Base-by-base conservation (phyloP, 2,888 invertebrate genomes). In the Noctua janthina region DNA sequence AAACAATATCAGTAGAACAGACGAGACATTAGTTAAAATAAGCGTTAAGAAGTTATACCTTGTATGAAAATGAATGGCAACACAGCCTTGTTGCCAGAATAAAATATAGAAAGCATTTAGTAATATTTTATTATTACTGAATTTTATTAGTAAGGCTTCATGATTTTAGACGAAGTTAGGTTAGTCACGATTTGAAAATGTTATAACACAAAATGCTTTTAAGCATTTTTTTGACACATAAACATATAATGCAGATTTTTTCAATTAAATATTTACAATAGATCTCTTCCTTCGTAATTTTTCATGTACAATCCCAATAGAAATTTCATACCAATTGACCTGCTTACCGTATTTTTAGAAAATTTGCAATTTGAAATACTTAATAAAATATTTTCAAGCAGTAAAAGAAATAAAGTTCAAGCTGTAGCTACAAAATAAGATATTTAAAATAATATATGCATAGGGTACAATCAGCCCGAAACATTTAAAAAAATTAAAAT, bases 111-210 rank as follows among this genome's bases (percentile, higher is more conserved):
- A 86, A 66, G 73, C 62, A 54, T 72, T 83, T 84, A 67, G 77
- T 86, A 74, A 29, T 76, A 71, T 73, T 77, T 79, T 43, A 74
- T 67, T 71, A 59, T 67, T 74, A 59, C 46, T 73, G 69, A 62
- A 64, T 79, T 79, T 85, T 75, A 89, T 90, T 90, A 89, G 82
- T 84, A 84, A 90, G 89, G 84, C 90, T 76, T 64, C 71, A 74
- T 78, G 76, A 35, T 77, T 59, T 66, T 68, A 29, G 46, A 84
- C 77, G 72, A 79, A 78, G 66, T 72, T 69, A 76, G 80, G 91
- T 93, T 93, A 93, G 91, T 92, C 87, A 93, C 92, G 81, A 70
- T 78, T 88, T 75, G 80, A 59, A 85, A 78, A 88, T 77, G 85
- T 91, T 91, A 91, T 74, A 70, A 85, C 79, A 83, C 76, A n/a